These are phyloP conservation scores for Podotricha telesiphe DNA, from an alignment of 2,888 invertebrate species.

Conservation along the genomic window DNA sequence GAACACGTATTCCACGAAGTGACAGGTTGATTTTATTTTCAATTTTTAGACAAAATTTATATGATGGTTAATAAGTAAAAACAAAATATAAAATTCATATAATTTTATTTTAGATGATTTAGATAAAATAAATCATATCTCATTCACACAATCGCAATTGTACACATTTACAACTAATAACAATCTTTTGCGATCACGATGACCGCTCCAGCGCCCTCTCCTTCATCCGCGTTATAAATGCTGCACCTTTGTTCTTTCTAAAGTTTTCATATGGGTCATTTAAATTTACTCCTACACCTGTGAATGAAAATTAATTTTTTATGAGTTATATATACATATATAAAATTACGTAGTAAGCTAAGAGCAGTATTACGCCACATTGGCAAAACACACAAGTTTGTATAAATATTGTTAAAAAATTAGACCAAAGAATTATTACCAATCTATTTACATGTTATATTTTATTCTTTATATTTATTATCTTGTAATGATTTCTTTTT, in stretches of 20 bases:
- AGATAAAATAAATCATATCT: conserved; percentile 78
- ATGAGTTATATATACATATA: too few relatives aligned
- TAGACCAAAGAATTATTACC: too few relatives aligned
- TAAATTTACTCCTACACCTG: conserved; percentile 95
- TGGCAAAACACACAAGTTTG: too few relatives aligned
- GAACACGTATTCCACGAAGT: too few relatives aligned
- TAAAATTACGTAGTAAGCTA: too few relatives aligned
- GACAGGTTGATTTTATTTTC: too few relatives aligned
- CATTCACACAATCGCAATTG: conserved; percentile 70
- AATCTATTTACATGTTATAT: too few relatives aligned
- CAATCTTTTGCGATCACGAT: conserved; percentile 64
- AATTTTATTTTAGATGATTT: conserved; percentile 76
- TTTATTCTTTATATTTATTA: too few relatives aligned
- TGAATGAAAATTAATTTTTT: conserved; percentile 37
- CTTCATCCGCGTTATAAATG: conserved; percentile 97
- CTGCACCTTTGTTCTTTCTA: conserved; percentile 97
- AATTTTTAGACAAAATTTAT: not conserved
- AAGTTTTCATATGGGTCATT: conserved; percentile 99
- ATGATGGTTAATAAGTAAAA: conserved; percentile 16
- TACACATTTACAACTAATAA: conserved; percentile 73
- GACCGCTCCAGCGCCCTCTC: conserved; percentile 91
- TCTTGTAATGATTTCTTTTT: too few relatives aligned
- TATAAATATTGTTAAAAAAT: too few relatives aligned
- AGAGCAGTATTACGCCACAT: too few relatives aligned
- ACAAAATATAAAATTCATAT: conserved; percentile 62